Percentiles rank a stretch among this genome's conserved stretches.
phyloP scores from a whole-genome alignment of 2,113 vertebrate genomes.

The Leucosticte australis region DNA sequence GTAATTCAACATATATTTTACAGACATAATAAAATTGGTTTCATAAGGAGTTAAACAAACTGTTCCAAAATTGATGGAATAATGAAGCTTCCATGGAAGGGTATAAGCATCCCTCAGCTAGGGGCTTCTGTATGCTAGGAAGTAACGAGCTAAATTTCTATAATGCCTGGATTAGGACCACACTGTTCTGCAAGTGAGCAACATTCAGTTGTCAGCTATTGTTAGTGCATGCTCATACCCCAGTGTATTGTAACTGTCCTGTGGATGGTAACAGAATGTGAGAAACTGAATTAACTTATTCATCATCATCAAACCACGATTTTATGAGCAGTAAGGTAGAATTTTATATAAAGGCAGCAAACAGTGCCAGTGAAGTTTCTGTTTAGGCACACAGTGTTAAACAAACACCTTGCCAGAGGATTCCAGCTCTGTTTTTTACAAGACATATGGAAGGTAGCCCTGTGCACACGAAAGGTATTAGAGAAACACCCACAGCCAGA shows the following conservation, averaged over 20 bases:
- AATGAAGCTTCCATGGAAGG: neutral
- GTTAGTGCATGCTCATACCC: neutral
- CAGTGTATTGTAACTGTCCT: neutral
- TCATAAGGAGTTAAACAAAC: neutral
- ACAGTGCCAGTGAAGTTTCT: neutral
- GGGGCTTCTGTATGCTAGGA: neutral
- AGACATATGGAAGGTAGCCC: neutral
- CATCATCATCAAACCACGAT: neutral
- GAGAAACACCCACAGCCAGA: neutral
- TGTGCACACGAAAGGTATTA: neutral
- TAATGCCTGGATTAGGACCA: neutral
- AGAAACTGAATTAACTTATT: neutral
- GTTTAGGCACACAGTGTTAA: neutral
- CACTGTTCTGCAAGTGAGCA: neutral
- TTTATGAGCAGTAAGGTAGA: neutral
- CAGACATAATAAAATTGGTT: neutral
- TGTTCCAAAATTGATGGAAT: neutral
- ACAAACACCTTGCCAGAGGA: neutral
- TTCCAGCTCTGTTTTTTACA: neutral
- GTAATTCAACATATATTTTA: neutral
- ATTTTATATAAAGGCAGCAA: neutral
- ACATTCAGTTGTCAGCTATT: neutral
- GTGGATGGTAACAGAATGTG: neutral
- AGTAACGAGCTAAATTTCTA: neutral
- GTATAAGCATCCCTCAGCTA: neutral